Base-by-base conservation (phyloP, 2,113 vertebrate genomes). In the Syrrhaptes paradoxus region DNA sequence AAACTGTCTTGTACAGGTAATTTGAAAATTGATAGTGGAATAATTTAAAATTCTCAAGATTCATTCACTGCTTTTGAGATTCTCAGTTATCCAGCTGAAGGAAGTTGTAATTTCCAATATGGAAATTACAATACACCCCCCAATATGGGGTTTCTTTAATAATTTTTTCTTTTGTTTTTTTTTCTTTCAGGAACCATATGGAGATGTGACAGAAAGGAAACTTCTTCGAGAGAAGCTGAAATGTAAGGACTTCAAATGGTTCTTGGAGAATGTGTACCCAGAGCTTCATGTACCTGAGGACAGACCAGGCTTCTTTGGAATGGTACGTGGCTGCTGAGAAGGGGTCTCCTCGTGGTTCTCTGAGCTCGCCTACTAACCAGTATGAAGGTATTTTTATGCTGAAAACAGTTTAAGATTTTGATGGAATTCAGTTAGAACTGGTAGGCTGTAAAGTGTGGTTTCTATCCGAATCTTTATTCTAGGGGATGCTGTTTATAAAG, bases 221-320 rank as follows among this genome's bases (percentile, higher is more conserved):
- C 91, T 97, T 66, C 98, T 99, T 22, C 97, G 98, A 88, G 94
- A 98, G 73, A 98, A 97, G 77, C 98, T 99, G 77, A 97, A 97
- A 76, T 99, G 99, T 91, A 99, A 99, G 81, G 97, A 97, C 97
- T 99, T 99, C 97, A 98, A 82, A 91, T 99, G 99, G 99, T 99
- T 98, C 96, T 96, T 99, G 96, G 98, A 99, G 25, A 99, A 99
- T 0, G 81, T 99, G 76, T 99, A 99, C 87, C 99, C 99, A 11
- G 99, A 99, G 32, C 98, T 99, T 62, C 98, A 98, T 0, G 95
- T 99, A 65, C 99, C 99, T 0, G 98, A 99, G 77, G 99, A 99
- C 93, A 98, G 94, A 34, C 98, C 98, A 3, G 99, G 99, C 90
- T 98, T 98, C 97, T 99, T 99, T 59, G 99, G 99, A 95, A 99